Base-by-base conservation (phyloP, 2,797 vertebrate species). In the Vipera ursinii region DNA sequence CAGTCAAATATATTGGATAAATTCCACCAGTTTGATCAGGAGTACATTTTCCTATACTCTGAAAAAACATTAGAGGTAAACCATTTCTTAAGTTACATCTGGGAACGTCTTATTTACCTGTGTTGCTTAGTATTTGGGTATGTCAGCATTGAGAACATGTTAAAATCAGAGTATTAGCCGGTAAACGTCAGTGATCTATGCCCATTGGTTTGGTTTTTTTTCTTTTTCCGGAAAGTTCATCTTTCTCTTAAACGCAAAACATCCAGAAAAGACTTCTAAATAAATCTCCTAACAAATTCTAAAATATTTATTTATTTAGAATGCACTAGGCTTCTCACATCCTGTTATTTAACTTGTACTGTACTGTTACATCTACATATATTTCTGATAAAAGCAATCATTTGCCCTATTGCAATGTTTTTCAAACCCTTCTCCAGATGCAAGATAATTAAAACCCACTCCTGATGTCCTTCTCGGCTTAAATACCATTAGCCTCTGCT, bases 291-390 rank as follows among this genome's bases (percentile, higher is more conserved):
- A 82, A 22, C 38, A 82, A 82, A 94, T 92, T 61, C 56, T 53
- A 89, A 92, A 94, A 93, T 95, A 95, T 65, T 53, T 97, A 44
- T 96, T 97, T 96, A 95, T 95, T 97, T 96, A 93, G 93, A 93
- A 61, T 93, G 90, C 82, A 44, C 44, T 59, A 90, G 95, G 95
- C 93, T 95, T 96, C 96, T 94, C 94, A 94, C 95, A 95, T 94
- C 96, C 95, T 93, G 92, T 95, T 96, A 94, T 92, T 97, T 97
- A 91, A 20, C 91, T 63, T 96, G 38, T 92, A 56, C 44, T 89
- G 90, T 95, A 93, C 93, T 69, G 61, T 94, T 95, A 95, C 93
- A 94, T 96, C 93, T 92, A 95, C 94, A 90, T 93, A 82, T 2
- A 91, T 92, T 90, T 87, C 94, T 95, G 90, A 93, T 17, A 51